Evolutionary conservation across 2,797 vertebrate species (phyloP).

Genomic region (Pachyuromys duprasi): DNA sequence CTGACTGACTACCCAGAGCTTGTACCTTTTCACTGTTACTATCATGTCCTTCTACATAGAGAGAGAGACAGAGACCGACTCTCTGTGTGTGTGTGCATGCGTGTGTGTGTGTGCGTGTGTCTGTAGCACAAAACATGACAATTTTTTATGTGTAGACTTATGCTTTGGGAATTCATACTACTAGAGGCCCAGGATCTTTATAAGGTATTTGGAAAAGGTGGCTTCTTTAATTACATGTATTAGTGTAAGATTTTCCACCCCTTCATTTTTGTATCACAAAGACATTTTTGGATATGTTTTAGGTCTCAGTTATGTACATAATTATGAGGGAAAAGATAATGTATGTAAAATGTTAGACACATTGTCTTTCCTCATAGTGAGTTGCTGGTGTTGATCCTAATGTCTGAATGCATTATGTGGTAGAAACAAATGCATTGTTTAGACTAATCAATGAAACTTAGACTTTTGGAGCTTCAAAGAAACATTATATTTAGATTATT

Average conservation of each 20-base stretch:
- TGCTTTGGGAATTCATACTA: neutral
- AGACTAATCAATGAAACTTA: slow-evolving; percentile 12
- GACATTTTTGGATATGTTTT: slow-evolving; percentile 40
- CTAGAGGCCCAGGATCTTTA: neutral
- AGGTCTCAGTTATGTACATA: neutral
- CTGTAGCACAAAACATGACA: neutral
- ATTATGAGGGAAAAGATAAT: neutral
- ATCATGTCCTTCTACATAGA: neutral
- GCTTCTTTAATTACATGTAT: neutral
- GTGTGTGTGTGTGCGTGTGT: neutral
- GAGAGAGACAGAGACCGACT: no score
- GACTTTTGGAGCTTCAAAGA: slow-evolving; percentile 4
- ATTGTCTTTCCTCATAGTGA: neutral
- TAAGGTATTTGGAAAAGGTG: slow-evolving; percentile 43
- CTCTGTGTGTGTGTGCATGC: no score
- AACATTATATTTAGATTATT: slow-evolving; percentile 4
- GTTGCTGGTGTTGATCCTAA: slow-evolving; percentile 18
- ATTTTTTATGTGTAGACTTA: neutral
- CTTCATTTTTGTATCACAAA: slow-evolving; percentile 11
- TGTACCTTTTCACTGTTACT: neutral
- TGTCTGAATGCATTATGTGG: neutral
- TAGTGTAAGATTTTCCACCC: slow-evolving; percentile 4
- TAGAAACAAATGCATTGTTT: slow-evolving; percentile 40
- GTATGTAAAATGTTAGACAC: neutral
- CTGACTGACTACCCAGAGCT: neutral